phyloP scores from a whole-genome alignment of 2,888 invertebrate species.

The Oligia latruncula region DNA sequence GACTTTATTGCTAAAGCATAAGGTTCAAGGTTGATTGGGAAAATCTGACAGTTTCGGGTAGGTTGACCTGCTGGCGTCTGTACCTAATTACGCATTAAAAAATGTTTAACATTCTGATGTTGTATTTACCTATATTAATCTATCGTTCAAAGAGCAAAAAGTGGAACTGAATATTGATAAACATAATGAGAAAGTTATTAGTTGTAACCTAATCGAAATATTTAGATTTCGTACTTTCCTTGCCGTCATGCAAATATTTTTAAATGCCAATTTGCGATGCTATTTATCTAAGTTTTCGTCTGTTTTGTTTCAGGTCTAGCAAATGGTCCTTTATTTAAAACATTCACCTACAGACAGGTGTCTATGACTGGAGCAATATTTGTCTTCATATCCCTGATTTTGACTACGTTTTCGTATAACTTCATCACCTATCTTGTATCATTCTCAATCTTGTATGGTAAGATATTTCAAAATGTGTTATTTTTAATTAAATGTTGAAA shows the following conservation, averaged over 20 bases:
- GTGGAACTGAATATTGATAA: constrained; percentile 2
- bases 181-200: constrained; percentile 22
- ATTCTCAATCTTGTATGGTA: constrained; percentile 93
- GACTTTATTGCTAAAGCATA: no score
- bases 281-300: background rate
- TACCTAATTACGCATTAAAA: constrained; percentile 27
- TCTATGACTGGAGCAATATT: constrained; percentile 91
- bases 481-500: background rate
- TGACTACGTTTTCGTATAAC: constrained; percentile 91
- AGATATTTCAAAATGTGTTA: constrained; percentile 63
- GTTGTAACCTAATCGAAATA: background rate
- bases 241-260: constrained; percentile 11
- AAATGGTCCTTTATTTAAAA: constrained; percentile 93
- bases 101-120: constrained; percentile 10
- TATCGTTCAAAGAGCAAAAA: constrained; percentile 28
- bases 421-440: constrained; percentile 91
- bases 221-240: constrained; percentile 13
- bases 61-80: no score
- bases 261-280: background rate
- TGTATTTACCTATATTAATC: constrained; percentile 22
- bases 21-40: no score
- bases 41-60: no score
- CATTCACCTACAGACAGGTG: constrained; percentile 92
- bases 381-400: constrained; percentile 90
- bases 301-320: constrained; percentile 89